Percentiles rank a stretch among this genome's conserved stretches.
Evolutionary conservation across 2,888 invertebrate species (phyloP).

Genomic region (Euplexia lucipara): DNA sequence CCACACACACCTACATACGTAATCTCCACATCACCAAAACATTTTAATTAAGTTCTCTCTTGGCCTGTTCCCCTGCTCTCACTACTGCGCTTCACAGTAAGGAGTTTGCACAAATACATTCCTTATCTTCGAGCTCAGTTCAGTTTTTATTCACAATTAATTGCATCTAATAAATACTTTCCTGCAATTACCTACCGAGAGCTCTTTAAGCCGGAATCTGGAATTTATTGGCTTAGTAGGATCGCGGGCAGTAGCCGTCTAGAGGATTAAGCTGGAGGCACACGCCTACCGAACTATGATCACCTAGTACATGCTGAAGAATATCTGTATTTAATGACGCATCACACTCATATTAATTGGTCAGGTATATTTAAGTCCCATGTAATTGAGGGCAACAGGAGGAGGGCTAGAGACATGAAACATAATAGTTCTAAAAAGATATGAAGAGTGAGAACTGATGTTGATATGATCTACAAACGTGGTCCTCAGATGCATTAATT

Average conservation of each 20-base stretch:
- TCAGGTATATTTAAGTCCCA: no score
- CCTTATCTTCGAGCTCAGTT: conserved; percentile 16
- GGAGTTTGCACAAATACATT: conserved; percentile 29
- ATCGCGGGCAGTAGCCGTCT: conserved; percentile 21
- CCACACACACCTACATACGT: no score
- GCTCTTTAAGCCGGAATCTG: conserved; percentile 47
- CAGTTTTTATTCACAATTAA: conserved; percentile 34
- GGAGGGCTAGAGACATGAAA: no score
- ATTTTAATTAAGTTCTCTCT: not conserved
- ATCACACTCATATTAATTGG: no score
- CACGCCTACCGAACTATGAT: not conserved
- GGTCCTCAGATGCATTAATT: no score
- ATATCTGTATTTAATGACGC: no score
- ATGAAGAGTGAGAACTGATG: no score
- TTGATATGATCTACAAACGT: no score
- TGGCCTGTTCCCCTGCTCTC: not conserved
- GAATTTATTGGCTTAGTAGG: conserved; percentile 49
- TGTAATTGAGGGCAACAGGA: no score
- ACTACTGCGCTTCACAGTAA: not conserved
- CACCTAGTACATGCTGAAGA: not conserved
- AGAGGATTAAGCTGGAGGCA: conserved; percentile 12
- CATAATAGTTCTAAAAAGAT: no score
- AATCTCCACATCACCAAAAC: not conserved
- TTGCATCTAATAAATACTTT: conserved; percentile 48
- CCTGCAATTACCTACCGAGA: conserved; percentile 34